Evolutionary conservation across 2,888 invertebrate species (phyloP).

Genomic region (Rugalucina vietnamica): DNA sequence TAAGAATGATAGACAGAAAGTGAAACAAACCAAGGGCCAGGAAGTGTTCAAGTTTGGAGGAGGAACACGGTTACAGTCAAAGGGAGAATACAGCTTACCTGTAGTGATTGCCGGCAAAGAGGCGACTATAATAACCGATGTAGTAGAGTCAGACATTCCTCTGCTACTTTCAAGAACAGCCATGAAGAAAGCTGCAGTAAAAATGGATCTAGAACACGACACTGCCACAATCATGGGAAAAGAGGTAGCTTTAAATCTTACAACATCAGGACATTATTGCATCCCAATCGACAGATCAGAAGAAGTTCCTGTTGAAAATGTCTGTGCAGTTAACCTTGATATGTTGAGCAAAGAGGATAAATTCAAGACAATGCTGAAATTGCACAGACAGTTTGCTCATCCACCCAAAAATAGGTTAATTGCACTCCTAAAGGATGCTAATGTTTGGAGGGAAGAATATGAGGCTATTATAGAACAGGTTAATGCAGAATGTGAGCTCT

Average conservation of each 20-base stretch:
- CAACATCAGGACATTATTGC: conserved; percentile 54
- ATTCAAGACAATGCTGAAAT: neutral
- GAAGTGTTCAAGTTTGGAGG: conserved; percentile 47
- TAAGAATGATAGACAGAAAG: conserved; percentile 12
- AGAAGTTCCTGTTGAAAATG: neutral
- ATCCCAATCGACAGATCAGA: conserved; percentile 40
- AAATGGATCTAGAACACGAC: conserved; percentile 51
- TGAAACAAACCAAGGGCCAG: conserved; percentile 17
- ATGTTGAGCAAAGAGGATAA: neutral
- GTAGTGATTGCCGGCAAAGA: conserved; percentile 29
- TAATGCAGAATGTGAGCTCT: conserved; percentile 31
- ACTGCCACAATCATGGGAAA: conserved; percentile 41
- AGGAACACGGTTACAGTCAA: conserved; percentile 25
- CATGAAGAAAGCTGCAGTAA: conserved; percentile 50
- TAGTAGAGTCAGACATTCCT: conserved; percentile 46
- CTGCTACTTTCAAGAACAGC: conserved; percentile 34
- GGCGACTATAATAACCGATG: conserved; percentile 43
- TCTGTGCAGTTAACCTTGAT: neutral
- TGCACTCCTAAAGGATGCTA: conserved; percentile 39
- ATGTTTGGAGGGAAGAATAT: conserved; percentile 18
- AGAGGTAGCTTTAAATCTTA: conserved; percentile 42
- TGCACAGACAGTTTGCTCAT: conserved; percentile 42
- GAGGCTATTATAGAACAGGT: neutral
- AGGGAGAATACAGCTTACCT: conserved; percentile 26
- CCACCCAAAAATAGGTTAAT: conserved; percentile 29